Conservation (phyloP, 2,797 vertebrate species). For the Sphenodon punctatus region DNA sequence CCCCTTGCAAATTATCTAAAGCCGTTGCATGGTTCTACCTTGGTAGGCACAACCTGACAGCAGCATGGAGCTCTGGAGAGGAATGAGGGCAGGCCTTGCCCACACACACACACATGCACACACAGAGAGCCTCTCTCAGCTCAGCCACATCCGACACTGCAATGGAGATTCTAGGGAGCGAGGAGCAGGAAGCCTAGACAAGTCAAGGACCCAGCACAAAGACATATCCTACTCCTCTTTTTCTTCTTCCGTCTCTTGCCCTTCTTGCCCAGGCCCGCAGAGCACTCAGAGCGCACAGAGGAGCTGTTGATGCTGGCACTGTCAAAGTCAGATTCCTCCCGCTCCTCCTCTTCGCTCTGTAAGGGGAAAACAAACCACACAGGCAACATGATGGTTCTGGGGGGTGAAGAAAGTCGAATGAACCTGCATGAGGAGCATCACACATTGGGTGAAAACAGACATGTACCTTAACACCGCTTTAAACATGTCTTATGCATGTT, state of each 20-base stretch:
- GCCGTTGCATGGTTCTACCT: too few species aligned
- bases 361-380: conserved; percentile 13
- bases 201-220: conserved; percentile 34
- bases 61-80: not conserved
- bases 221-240: conserved; percentile 88
- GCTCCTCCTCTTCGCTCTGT: conserved; percentile 96
- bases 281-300: conserved; percentile 91
- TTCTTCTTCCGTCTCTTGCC: conserved; percentile 88
- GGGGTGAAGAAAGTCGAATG: too few species aligned
- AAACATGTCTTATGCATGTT: too few species aligned
- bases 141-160: not conserved
- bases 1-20: too few species aligned
- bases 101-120: not conserved
- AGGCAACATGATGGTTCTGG: not conserved
- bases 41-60: not conserved
- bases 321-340: conserved; percentile 96
- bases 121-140: not conserved
- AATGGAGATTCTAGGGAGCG: not conserved
- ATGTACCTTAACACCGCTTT: too few species aligned
- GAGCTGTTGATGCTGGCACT: conserved; percentile 95
- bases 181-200: conserved; percentile 9
- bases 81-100: not conserved
- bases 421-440: too few species aligned
- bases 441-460: too few species aligned
- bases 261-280: conserved; percentile 86